Evolutionary conservation across 2,797 vertebrate species (phyloP).

Genomic region (Enteromius thamalakanensis): DNA sequence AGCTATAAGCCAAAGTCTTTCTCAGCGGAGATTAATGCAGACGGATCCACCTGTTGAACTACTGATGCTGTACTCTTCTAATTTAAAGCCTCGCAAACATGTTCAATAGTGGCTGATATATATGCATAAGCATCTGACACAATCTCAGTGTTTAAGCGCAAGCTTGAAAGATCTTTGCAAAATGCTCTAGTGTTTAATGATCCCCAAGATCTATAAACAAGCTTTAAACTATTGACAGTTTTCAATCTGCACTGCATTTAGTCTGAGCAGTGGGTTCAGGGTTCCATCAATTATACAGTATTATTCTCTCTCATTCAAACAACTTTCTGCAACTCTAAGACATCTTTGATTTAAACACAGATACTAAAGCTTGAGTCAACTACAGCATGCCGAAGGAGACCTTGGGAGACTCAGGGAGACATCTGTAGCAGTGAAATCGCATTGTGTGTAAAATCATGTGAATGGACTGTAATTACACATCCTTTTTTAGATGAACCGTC

Average conservation of each 20-base stretch:
- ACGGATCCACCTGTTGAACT: not conserved
- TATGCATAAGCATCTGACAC: not conserved
- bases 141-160: not conserved
- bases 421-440: not conserved
- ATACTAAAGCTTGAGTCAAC: slow-evolving; percentile 1
- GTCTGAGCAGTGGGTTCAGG: not conserved
- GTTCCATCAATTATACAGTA: not conserved
- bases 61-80: not conserved
- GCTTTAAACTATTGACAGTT: slow-evolving; percentile 35
- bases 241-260: slow-evolving; percentile 19
- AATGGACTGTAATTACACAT: not conserved
- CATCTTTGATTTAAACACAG: slow-evolving; percentile 24
- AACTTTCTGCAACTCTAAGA: slow-evolving; percentile 4
- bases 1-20: slow-evolving; percentile 5
- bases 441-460: not conserved
- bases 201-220: slow-evolving; percentile 16
- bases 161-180: not conserved
- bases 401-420: slow-evolving; percentile 15
- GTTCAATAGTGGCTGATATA: not conserved
- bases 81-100: not conserved
- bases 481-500: not conserved
- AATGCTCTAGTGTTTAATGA: slow-evolving; percentile 23
- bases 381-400: not conserved
- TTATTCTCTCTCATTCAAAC: slow-evolving; percentile 5
- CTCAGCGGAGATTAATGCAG: slow-evolving; percentile 23